Percentiles rank a stretch among this genome's conserved stretches.
Evolutionary conservation across 2,888 invertebrate genomes (phyloP).

Genomic region (Rhamphomyia laevipes): DNA sequence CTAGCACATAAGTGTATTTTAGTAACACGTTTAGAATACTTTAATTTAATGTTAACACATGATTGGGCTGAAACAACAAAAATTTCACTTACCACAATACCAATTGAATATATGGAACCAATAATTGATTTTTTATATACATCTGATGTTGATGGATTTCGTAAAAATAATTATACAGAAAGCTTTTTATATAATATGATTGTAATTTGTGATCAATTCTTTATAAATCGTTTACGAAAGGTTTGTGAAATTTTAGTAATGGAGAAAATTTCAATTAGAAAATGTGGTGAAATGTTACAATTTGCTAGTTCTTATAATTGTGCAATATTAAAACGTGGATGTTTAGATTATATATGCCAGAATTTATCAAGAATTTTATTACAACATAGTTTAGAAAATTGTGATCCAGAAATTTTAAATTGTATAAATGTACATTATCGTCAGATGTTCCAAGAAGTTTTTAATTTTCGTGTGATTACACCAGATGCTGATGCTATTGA

Average conservation of each 20-base stretch:
- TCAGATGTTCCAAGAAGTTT: constrained; percentile 43
- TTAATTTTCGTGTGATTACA: constrained; percentile 52
- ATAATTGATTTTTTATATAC: constrained; percentile 67
- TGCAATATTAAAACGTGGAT: constrained; percentile 52
- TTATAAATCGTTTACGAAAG: constrained; percentile 57
- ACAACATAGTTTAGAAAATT: constrained; percentile 49
- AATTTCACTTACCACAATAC: constrained; percentile 29
- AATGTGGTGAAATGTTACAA: constrained; percentile 63
- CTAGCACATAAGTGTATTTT: constrained; percentile 72
- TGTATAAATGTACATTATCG: constrained; percentile 58
- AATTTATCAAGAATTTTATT: constrained; percentile 64
- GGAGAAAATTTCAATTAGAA: constrained; percentile 56
- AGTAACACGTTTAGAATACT: constrained; percentile 71
- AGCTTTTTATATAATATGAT: constrained; percentile 58
- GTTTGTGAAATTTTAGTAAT: constrained; percentile 57
- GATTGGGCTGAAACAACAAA: constrained; percentile 47
- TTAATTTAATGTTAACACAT: constrained; percentile 69
- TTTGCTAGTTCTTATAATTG: constrained; percentile 69
- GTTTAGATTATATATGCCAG: constrained; percentile 64
- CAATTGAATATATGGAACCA: constrained; percentile 42
- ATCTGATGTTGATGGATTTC: constrained; percentile 48
- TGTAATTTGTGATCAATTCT: constrained; percentile 68
- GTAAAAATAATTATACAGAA: constrained; percentile 53
- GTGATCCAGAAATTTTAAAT: constrained; percentile 48
- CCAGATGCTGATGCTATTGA: constrained; percentile 51